These are phyloP conservation scores for Sarcophaga peregrina DNA, from an alignment of 1,140 invertebrate species.

Conservation along the genomic window DNA sequence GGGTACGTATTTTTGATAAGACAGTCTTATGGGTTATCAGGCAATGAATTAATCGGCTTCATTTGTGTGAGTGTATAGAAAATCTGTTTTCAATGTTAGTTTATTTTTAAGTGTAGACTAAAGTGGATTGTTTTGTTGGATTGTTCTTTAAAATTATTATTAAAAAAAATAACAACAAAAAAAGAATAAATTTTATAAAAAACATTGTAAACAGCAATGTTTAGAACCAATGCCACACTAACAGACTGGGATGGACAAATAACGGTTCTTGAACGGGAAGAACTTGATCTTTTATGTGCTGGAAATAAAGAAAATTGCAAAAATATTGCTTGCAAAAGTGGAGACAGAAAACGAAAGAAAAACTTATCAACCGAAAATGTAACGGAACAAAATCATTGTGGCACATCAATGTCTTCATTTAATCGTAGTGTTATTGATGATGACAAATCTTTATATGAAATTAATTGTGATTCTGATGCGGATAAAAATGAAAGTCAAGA, in stretches of 20 bases:
- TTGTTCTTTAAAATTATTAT: too few species aligned
- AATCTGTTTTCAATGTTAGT: too few species aligned
- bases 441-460: not conserved
- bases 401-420: not conserved
- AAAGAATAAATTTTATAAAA: too few species aligned
- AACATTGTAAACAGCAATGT: not conserved
- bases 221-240: not conserved
- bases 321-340: not conserved
- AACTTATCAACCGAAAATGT: not conserved
- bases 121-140: too few species aligned
- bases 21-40: too few species aligned
- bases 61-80: too few species aligned
- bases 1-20: too few species aligned
- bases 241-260: constrained; percentile 3
- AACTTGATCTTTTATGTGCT: not conserved
- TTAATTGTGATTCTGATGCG: not conserved
- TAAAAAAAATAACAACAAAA: too few species aligned
- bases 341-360: not conserved
- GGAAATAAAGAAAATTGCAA: not conserved
- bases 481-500: not conserved
- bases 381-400: not conserved
- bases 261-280: not conserved
- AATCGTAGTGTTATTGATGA: not conserved
- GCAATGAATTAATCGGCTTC: too few species aligned
- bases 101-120: too few species aligned